A percentile compares a stretch with the other conserved stretches of the same genome.
phyloP scores from a whole-genome alignment of 92 coral and sea anemone genomes.

The Porites divaricata region DNA sequence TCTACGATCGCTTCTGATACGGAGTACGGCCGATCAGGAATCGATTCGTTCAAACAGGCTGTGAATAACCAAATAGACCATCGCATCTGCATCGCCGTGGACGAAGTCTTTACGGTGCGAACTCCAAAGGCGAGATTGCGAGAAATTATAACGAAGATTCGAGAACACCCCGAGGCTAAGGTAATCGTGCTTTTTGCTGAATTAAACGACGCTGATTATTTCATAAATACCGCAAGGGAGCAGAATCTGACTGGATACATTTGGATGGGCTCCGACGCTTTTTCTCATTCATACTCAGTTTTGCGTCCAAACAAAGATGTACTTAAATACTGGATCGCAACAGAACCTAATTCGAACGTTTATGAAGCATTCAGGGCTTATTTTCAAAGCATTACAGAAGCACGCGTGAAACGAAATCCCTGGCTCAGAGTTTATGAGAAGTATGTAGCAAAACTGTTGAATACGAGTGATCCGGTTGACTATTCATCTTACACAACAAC shows the following conservation, averaged over 20 bases:
- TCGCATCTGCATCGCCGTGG: constrained; percentile 67
- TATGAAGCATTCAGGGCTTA: constrained; percentile 59
- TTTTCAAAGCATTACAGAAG: constrained; percentile 55
- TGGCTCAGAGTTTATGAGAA: constrained; percentile 60
- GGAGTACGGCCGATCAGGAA: constrained; percentile 82
- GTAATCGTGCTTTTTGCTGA: constrained; percentile 80
- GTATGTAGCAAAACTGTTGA: constrained; percentile 32
- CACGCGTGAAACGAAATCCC: constrained; percentile 57
- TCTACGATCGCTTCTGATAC: constrained; percentile 80
- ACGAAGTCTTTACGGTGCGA: constrained; percentile 68
- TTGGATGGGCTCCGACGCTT: constrained; percentile 87
- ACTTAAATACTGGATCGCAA: constrained; percentile 58
- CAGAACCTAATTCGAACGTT: constrained; percentile 48
- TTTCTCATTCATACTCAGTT: constrained; percentile 61
- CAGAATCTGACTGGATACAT: constrained; percentile 70
- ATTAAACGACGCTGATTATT: constrained; percentile 71
- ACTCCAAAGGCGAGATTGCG: constrained; percentile 50
- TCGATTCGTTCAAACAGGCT: constrained; percentile 70
- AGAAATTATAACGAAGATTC: constrained; percentile 45
- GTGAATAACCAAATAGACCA: constrained; percentile 34
- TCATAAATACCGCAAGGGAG: constrained; percentile 57
- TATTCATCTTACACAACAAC: constrained; percentile 69
- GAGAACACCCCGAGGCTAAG: constrained; percentile 61
- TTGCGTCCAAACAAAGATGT: constrained; percentile 55
- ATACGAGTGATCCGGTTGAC: constrained; percentile 40